phyloP scores from a whole-genome alignment of 2,888 invertebrate genomes.

The Epinotia ramella region DNA sequence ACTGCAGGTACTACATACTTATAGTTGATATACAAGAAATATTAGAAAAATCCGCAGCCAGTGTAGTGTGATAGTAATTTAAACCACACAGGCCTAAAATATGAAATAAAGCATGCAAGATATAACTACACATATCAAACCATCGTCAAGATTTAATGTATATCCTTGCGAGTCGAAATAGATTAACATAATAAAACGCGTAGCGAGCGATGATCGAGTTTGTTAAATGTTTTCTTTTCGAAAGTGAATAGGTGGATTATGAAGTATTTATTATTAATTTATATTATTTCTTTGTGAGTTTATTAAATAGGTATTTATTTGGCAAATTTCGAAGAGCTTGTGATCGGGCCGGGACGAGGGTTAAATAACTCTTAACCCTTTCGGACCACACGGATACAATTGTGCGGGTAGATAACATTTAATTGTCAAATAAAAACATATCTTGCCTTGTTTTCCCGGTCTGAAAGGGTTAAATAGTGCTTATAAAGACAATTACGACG shows the following conservation, averaged over 20 bases:
- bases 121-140: background rate
- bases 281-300: background rate
- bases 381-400: no score
- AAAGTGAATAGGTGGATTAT: background rate
- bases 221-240: no score
- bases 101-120: background rate
- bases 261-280: background rate
- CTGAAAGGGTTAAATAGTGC: no score
- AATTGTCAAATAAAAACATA: no score
- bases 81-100: background rate
- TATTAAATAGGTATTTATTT: background rate
- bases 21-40: background rate
- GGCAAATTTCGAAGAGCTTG: background rate
- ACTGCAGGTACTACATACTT: background rate
- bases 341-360: background rate
- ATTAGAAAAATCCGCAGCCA: slow-evolving; percentile 69
- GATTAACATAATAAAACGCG: background rate
- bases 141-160: no score
- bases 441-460: no score
- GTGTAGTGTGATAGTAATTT: slow-evolving; percentile 76
- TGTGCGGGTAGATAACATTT: no score
- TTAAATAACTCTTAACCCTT: no score
- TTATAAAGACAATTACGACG: background rate
- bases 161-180: background rate
- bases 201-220: no score